Evolutionary conservation across 2,888 invertebrate species (phyloP).

Genomic region (Parthenolecanium corni): DNA sequence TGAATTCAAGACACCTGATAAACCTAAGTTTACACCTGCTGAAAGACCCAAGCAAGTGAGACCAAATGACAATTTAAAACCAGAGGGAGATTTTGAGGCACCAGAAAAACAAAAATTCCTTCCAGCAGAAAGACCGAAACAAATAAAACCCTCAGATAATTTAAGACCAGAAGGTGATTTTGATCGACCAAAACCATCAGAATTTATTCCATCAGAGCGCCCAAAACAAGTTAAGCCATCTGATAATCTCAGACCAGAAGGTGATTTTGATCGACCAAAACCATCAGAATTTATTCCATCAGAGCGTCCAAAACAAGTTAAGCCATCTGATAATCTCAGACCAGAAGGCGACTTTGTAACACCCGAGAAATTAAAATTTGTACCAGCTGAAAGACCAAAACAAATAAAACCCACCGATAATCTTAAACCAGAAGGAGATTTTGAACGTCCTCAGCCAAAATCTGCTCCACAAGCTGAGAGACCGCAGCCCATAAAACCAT

Average conservation of each 20-base stretch:
- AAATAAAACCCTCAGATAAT: slow-evolving; percentile 50
- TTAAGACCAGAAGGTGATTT: slow-evolving; percentile 51
- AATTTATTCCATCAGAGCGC: slow-evolving; percentile 42
- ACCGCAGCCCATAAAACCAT: slow-evolving; percentile 40
- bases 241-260: slow-evolving; percentile 38
- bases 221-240: slow-evolving; percentile 44
- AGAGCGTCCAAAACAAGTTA: slow-evolving; percentile 40
- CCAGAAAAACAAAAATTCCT: slow-evolving; percentile 35
- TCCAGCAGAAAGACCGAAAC: slow-evolving; percentile 39
- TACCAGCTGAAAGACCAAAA: slow-evolving; percentile 38
- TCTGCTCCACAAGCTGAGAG: not conserved
- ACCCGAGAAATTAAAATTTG: slow-evolving; percentile 35
- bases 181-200: slow-evolving; percentile 41
- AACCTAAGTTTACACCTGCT: slow-evolving; percentile 39
- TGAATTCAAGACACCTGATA: slow-evolving; percentile 38
- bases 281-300: slow-evolving; percentile 42
- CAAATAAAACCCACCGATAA: slow-evolving; percentile 39
- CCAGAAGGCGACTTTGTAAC: slow-evolving; percentile 41
- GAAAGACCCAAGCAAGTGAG: slow-evolving; percentile 40
- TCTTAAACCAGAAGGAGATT: slow-evolving; percentile 40
- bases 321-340: slow-evolving; percentile 36
- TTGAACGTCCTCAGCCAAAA: slow-evolving; percentile 35
- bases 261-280: slow-evolving; percentile 38
- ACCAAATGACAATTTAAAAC: slow-evolving; percentile 43
- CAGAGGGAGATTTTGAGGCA: slow-evolving; percentile 40